These are phyloP conservation scores for Coccyzus lansbergi DNA, from an alignment of 2,797 vertebrate species.

Conservation along the genomic window DNA sequence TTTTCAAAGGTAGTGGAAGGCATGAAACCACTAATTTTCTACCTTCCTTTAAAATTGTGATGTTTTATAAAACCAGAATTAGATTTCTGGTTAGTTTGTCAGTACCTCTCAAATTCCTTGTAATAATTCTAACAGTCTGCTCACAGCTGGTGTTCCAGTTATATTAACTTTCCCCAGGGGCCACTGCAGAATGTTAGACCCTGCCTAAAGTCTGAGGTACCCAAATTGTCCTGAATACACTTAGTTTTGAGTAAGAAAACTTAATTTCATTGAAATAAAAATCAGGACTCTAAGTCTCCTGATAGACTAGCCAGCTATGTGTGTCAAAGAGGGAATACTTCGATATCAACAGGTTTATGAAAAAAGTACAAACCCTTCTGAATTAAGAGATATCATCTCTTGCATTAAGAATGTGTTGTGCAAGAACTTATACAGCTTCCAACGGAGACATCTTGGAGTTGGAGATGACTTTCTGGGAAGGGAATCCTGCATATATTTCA, in stretches of 20 bases:
- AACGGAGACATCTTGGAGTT: not conserved
- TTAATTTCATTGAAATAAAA: not conserved
- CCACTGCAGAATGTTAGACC: not conserved
- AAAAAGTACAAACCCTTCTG: not conserved
- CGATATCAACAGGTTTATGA: rapidly evolving
- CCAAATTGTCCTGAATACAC: not conserved
- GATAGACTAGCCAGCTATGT: not conserved
- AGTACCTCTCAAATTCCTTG: not conserved
- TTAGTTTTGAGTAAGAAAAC: not conserved
- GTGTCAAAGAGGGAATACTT: rapidly evolving
- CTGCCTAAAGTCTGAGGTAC: not conserved
- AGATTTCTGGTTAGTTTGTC: not conserved
- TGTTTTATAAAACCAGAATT: not conserved
- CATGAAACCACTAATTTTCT: not conserved
- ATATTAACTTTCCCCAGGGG: not conserved
- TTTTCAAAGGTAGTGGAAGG: not conserved
- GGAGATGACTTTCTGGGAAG: not conserved
- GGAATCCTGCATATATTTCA: not conserved
- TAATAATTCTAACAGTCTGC: not conserved
- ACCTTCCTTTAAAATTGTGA: not conserved
- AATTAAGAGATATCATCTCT: not conserved
- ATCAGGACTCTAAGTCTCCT: not conserved
- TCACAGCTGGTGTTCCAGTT: not conserved
- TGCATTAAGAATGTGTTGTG: not conserved
- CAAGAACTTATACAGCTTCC: not conserved